These are phyloP conservation scores for Catagonus wagneri DNA, from an alignment of 2,113 vertebrate genomes.

Conservation along the genomic window DNA sequence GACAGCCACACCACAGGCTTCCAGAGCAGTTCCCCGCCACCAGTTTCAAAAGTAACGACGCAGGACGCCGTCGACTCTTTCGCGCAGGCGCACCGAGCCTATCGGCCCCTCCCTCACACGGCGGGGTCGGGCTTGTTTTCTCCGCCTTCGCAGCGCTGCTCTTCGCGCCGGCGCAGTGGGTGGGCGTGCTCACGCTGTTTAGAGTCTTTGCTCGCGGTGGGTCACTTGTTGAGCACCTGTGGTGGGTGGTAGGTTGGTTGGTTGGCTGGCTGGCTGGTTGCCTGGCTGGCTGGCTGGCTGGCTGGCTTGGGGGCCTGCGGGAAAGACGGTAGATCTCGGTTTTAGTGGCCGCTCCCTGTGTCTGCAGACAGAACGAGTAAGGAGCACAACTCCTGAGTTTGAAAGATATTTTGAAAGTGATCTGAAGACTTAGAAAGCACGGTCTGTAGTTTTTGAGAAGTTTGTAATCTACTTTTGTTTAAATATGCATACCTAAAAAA, in stretches of 20 bases:
- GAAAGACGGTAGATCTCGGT: fast-evolving
- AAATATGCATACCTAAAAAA: background rate
- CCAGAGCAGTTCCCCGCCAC: constrained; percentile 64
- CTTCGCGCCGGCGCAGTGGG: background rate
- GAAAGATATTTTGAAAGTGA: background rate
- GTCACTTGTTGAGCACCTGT: fast-evolving
- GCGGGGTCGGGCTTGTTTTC: fast-evolving
- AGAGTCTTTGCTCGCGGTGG: fast-evolving
- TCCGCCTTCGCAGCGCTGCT: fast-evolving
- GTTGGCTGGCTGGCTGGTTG: fast-evolving
- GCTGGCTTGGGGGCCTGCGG: fast-evolving
- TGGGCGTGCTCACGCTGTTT: fast-evolving
- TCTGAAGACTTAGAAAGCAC: background rate
- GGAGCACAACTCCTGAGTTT: background rate
- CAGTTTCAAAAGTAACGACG: constrained; percentile 72
- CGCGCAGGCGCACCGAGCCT: constrained; percentile 41
- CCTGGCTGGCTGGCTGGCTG: fast-evolving
- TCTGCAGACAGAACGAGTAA: background rate
- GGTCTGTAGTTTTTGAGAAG: background rate
- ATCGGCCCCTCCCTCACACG: background rate
- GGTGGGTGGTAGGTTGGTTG: no score
- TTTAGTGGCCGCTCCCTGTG: fast-evolving
- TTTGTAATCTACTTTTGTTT: background rate
- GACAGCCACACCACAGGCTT: fast-evolving
- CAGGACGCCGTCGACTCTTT: fast-evolving